A percentile compares a stretch with the other conserved stretches of the same genome.
Conservation (phyloP, 2,797 vertebrate species). For the Huso huso region DNA sequence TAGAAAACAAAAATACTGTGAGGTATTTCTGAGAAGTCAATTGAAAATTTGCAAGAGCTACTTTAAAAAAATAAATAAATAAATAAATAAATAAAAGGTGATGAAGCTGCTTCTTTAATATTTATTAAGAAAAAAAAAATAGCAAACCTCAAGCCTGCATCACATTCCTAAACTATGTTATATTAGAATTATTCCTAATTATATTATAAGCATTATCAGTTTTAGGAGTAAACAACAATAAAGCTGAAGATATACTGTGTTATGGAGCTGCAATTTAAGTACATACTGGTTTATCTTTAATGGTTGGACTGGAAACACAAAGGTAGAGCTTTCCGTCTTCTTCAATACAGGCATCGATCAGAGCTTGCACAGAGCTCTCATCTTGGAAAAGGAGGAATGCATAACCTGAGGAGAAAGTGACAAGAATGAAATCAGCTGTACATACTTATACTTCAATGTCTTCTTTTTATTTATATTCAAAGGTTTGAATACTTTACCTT, state of each 20-base stretch:
- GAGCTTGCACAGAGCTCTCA: conserved; percentile 95
- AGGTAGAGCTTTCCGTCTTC: conserved; percentile 97
- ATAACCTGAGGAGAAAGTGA: conserved; percentile 64
- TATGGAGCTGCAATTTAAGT: neutral
- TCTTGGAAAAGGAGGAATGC: conserved; percentile 98
- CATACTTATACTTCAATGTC: no score
- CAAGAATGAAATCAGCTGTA: neutral
- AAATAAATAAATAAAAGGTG: no score
- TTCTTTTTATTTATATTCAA: no score
- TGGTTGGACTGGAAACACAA: conserved; percentile 96
- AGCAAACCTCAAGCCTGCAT: no score
- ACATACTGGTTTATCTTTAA: conserved; percentile 98
- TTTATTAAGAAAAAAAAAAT: no score
- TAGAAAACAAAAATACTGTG: neutral
- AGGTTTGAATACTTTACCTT: conserved; percentile 59
- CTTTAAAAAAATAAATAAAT: no score
- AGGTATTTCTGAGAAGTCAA: no score
- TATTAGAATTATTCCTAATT: no score
- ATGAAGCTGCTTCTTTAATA: no score
- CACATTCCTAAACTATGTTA: no score
- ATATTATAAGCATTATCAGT: no score
- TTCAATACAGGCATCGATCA: conserved; percentile 97
- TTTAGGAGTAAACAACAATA: neutral
- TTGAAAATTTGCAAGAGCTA: no score
- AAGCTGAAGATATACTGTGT: neutral